Evolutionary conservation across 2,888 invertebrate genomes (phyloP).

Genomic region (Eupithecia centaureata): DNA sequence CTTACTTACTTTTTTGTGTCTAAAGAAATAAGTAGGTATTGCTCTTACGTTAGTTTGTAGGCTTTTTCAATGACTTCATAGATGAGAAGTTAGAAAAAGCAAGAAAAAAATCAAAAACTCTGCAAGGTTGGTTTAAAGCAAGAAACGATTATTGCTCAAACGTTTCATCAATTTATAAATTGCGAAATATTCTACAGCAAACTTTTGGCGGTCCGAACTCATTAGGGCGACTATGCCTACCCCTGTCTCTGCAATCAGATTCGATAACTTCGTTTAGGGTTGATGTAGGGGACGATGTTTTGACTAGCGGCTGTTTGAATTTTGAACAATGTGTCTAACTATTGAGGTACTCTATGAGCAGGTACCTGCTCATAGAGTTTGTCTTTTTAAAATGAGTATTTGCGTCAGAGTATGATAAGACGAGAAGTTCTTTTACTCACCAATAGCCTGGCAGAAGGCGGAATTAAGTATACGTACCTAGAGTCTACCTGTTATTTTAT

Average conservation of each 20-base stretch:
- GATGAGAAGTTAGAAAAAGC: not conserved
- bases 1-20: not conserved
- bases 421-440: not conserved
- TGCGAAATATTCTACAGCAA: not conserved
- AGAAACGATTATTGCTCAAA: not conserved
- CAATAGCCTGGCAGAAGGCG: no score
- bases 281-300: conserved; percentile 15
- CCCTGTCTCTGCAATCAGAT: conserved; percentile 21
- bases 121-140: not conserved
- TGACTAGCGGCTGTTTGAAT: not conserved
- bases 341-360: no score
- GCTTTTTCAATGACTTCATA: not conserved
- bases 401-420: not conserved
- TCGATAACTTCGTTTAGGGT: conserved; percentile 23
- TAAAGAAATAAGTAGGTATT: not conserved
- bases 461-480: not conserved
- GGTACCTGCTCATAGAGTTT: no score
- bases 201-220: not conserved
- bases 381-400: not conserved
- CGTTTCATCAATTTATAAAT: not conserved
- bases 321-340: not conserved
- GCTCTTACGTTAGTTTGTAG: not conserved
- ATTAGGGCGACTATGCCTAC: conserved; percentile 5
- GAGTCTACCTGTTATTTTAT: not conserved
- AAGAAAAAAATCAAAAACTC: not conserved